Evolutionary conservation across 1,140 invertebrate genomes (phyloP), one percentile per base, ranked within the genome.

Genomic region (Drosophila baimaii): DNA sequence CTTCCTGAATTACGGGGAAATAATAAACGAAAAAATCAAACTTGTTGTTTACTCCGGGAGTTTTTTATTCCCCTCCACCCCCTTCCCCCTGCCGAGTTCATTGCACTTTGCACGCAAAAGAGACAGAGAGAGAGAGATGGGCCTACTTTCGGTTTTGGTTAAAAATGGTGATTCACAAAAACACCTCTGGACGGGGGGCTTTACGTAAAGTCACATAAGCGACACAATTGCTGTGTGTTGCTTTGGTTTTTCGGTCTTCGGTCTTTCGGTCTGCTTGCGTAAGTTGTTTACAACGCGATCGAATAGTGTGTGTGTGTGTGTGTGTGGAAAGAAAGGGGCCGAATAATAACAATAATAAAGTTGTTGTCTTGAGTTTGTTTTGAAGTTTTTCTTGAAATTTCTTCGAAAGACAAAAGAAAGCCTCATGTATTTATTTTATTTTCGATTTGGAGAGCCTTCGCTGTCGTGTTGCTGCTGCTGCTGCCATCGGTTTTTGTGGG

Each of bases 231-330:
- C 65, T 74, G 62, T n/a, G n/a, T n/a, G n/a, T 63, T 65, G 77
- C 66, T 65, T 63, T 49, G 62, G 58, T 54, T 74, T 39, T 43
- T 49, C 7, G 12, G 10, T 23, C 12, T 49, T 52, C 29, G 9
- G 17, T 5, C 17, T 10, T 33, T 19, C 17, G 47, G 57, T 49
- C 41, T 73, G 62, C 84, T 88, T 88, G 85, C 85, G 78, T 90
- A 89, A 90, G 85, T 89, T 89, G 84, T 89, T 89, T 83, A 89
- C 84, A 80, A 70, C 64, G 71, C 65, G 55, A 72, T 74, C 79
- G 61, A 82, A 83, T 59, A 70, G 46, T 64, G 74, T 73, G n/a
- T n/a, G 46, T 64, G 74, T 73, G 46, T 64, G 74, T 73, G 46
- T 64, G 74, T 73, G 76, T 69, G 75, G 66, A 75, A 81, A 86